A percentile compares a stretch with the other conserved stretches of the same genome.
These are phyloP conservation scores for Hyles vespertilio DNA, from an alignment of 1,140 invertebrate species.

Conservation along the genomic window DNA sequence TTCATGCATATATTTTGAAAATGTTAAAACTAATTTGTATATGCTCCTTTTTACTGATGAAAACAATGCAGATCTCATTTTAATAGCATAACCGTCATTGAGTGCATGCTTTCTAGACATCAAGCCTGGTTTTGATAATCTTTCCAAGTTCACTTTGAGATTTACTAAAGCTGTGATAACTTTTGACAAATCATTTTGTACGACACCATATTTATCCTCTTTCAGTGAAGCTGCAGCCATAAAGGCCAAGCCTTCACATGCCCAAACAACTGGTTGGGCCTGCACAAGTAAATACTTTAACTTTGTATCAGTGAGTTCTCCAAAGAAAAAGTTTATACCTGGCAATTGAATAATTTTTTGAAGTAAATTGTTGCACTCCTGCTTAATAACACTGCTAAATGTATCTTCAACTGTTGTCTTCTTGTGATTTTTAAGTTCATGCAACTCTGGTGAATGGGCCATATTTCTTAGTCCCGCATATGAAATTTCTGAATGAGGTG, in stretches of 20 bases:
- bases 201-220: conserved; percentile 88
- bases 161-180: conserved; percentile 81
- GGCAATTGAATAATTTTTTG: conserved; percentile 75
- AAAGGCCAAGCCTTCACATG: conserved; percentile 81
- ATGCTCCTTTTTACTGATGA: conserved; percentile 82
- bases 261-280: conserved; percentile 83
- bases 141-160: conserved; percentile 83
- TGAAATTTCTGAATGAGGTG: conserved; percentile 37
- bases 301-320: conserved; percentile 81
- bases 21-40: conserved; percentile 83
- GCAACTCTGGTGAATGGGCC: conserved; percentile 54
- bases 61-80: conserved; percentile 78
- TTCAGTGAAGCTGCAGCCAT: conserved; percentile 80
- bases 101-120: conserved; percentile 77
- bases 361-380: conserved; percentile 51
- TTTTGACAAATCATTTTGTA: conserved; percentile 83
- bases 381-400: conserved; percentile 51
- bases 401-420: conserved; percentile 54
- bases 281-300: conserved; percentile 79
- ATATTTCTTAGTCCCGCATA: conserved; percentile 64
- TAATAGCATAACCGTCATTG: conserved; percentile 78
- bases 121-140: conserved; percentile 80
- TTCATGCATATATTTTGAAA: conserved; percentile 82
- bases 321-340: conserved; percentile 83
- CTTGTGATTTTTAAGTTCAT: conserved; percentile 48